phyloP scores from a whole-genome alignment of 2,113 vertebrate genomes.

The Poeciliopsis prolifica region DNA sequence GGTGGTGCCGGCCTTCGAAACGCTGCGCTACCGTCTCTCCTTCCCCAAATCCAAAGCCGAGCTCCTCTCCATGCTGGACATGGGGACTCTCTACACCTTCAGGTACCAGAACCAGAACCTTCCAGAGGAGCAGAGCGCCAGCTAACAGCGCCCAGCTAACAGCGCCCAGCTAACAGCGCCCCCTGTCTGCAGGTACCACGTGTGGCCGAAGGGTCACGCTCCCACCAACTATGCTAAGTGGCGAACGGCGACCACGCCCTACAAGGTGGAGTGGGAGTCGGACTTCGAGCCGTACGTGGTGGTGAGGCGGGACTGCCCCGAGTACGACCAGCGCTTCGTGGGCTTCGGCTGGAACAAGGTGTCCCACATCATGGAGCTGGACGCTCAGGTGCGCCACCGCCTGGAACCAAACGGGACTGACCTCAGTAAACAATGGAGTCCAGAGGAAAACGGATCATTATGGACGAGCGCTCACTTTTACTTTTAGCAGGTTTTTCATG shows the following conservation, averaged over 20 bases:
- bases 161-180: neutral
- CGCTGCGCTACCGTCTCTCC: conserved; percentile 89
- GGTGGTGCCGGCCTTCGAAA: conserved; percentile 95
- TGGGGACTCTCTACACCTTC: conserved; percentile 94
- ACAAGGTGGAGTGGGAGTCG: conserved; percentile 90
- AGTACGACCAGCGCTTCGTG: conserved; percentile 92
- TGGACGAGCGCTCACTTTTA: too few species aligned
- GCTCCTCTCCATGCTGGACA: conserved; percentile 93
- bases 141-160: too few species aligned
- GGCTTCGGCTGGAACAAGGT: conserved; percentile 99
- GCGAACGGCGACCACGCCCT: conserved; percentile 89
- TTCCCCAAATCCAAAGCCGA: conserved; percentile 97
- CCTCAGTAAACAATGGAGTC: too few species aligned
- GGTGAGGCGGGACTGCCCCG: conserved; percentile 90
- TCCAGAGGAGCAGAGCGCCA: neutral
- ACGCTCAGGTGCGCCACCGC: conserved; percentile 85
- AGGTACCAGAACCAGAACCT: conserved; percentile 76
- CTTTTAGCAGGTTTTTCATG: too few species aligned
- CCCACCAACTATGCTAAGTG: conserved; percentile 94
- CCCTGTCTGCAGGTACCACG: conserved; percentile 84
- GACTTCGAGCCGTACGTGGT: conserved; percentile 97
- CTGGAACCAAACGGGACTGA: too few species aligned
- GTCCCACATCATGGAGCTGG: conserved; percentile 94
- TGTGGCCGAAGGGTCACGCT: conserved; percentile 92
- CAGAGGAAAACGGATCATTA: too few species aligned